Evolutionary conservation across 2,888 invertebrate genomes (phyloP).

Genomic region (Pycnomerus fuliginosus): DNA sequence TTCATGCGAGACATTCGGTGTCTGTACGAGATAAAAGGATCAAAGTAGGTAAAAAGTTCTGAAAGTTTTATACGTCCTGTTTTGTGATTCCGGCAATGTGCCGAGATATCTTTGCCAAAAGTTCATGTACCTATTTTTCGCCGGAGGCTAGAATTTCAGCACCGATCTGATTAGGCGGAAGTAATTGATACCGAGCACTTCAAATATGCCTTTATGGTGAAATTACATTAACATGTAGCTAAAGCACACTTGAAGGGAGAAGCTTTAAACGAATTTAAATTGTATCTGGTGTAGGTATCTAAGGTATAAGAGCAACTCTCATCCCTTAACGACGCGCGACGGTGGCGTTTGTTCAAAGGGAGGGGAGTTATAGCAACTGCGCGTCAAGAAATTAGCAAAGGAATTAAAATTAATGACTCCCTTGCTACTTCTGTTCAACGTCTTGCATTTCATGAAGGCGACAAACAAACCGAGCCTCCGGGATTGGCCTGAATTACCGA

Average conservation of each 20-base stretch:
- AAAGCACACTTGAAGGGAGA: slow-evolving; percentile 11
- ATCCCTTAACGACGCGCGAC: slow-evolving; percentile 20
- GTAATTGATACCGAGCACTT: too few species aligned
- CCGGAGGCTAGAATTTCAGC: too few species aligned
- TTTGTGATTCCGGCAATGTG: too few species aligned
- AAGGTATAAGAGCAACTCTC: slow-evolving; percentile 17
- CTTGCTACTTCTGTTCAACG: slow-evolving; percentile 26
- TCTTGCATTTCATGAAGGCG: slow-evolving; percentile 23
- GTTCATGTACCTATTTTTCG: too few species aligned
- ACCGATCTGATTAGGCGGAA: too few species aligned
- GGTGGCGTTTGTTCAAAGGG: slow-evolving; percentile 24
- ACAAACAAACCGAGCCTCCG: slow-evolving; percentile 22
- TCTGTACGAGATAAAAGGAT: too few species aligned
- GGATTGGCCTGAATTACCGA: slow-evolving; percentile 15
- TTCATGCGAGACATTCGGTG: too few species aligned
- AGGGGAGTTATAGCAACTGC: slow-evolving; percentile 21
- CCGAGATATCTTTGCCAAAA: too few species aligned
- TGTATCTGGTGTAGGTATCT: slow-evolving; percentile 13
- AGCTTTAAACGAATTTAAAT: slow-evolving; percentile 23
- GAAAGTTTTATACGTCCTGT: too few species aligned
- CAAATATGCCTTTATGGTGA: too few species aligned
- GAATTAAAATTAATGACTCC: slow-evolving; percentile 33
- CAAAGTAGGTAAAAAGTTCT: too few species aligned
- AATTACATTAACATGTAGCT: slow-evolving; percentile 22
- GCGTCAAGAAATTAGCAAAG: slow-evolving; percentile 33